Evolutionary conservation across 2,888 invertebrate species (phyloP).

Genomic region (Ormyrus nitidulus): DNA sequence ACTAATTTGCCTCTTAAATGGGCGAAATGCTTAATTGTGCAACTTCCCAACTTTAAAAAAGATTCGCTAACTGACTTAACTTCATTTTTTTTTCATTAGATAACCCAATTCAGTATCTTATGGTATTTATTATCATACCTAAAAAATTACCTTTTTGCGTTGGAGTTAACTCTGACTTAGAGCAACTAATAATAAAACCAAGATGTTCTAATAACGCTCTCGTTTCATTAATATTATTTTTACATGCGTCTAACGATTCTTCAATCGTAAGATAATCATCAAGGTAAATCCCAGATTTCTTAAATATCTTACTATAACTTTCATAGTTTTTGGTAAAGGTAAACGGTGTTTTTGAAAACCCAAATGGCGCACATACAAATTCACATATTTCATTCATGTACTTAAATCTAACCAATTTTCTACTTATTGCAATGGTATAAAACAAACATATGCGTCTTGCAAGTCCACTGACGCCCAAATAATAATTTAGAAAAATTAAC

Average conservation of each 20-base stretch:
- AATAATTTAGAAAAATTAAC: constrained; percentile 6
- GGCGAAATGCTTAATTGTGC: constrained; percentile 59
- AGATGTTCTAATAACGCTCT: background rate
- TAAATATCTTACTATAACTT: constrained; percentile 53
- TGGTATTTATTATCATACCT: background rate
- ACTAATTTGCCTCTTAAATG: constrained; percentile 56
- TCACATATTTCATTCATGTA: constrained; percentile 56
- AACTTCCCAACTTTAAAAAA: constrained; percentile 20
- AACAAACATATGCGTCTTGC: constrained; percentile 49
- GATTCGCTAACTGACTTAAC: background rate
- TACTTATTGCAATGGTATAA: constrained; percentile 54
- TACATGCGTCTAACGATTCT: background rate
- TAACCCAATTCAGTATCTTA: background rate
- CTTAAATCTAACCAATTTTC: constrained; percentile 59
- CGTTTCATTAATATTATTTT: background rate
- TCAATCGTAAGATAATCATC: constrained; percentile 50
- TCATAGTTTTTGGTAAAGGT: constrained; percentile 61
- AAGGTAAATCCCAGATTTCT: constrained; percentile 53
- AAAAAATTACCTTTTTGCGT: background rate
- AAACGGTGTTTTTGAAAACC: constrained; percentile 59
- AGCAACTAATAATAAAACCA: background rate
- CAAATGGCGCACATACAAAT: constrained; percentile 59
- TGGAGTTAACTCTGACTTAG: background rate
- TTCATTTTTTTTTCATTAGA: background rate
- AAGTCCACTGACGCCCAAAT: constrained; percentile 43